Base-by-base conservation (phyloP, 2,888 invertebrate genomes). In the Netelia fuscicornis region DNA sequence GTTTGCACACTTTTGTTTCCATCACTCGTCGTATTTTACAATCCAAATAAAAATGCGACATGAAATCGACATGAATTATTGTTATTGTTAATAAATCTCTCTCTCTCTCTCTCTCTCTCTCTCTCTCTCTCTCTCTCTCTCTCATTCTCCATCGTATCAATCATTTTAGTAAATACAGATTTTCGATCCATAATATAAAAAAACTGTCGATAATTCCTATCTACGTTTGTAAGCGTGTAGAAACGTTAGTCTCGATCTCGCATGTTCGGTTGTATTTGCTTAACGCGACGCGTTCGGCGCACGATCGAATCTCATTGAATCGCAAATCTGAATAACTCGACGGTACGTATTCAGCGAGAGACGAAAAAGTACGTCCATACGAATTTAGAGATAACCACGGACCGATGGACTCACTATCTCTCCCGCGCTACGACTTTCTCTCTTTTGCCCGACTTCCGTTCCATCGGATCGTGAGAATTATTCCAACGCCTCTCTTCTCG, bases 141-240 rank as follows among this genome's bases (percentile, higher is more conserved):
- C 44, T 72, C 60, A 25, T 67, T 78, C 72, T 42, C 58, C 30
- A 8, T 54, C 42, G n/a, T 52, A 48, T 54, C 62, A 44, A 48
- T 30, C 30, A 6, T 62, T 74, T 74, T 64, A 54, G 64, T 54
- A 77, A 54, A 30, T 70, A 82, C 71, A 65, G 44, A 65, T 79
- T 56, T 37, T 77, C 42, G 44, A 60, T 77, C 42, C 48, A 67
- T 60, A 70, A 48, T 84, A 62, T 81, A 86, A 85, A 86, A 79
- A 56, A 81, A 75, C 71, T 64, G 54, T 75, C 70, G 84, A 80
- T 81, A 80, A 83, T 84, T 82, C 80, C 86, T 87, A 86, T 86
- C 84, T 87, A 87, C 42, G 52, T 78, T 11, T 65, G 70, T 75
- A 60, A 58, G 58, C 75, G 44, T 64, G 86, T 83, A 86, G 83